Conservation (phyloP, 2,113 vertebrate genomes). For the Falco punctatus region DNA sequence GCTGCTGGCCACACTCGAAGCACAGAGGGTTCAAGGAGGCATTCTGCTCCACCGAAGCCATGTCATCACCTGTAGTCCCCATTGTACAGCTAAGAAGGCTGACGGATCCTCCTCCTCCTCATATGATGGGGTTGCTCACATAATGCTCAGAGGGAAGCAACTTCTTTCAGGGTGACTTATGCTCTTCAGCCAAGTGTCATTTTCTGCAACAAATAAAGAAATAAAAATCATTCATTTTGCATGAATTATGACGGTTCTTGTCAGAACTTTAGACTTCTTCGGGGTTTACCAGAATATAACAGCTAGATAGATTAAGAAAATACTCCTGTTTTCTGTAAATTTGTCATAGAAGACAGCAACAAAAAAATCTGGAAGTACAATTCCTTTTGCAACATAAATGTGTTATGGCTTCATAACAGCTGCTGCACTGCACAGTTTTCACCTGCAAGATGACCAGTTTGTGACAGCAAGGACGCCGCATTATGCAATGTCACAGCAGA, state of each 20-base stretch:
- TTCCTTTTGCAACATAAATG: not conserved
- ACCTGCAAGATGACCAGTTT: constrained; percentile 15
- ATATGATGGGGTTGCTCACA: not conserved
- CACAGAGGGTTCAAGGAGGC: constrained; percentile 88
- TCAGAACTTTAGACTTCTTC: not conserved
- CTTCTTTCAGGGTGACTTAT: not conserved
- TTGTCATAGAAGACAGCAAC: not conserved
- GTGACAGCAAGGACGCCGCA: constrained; percentile 24
- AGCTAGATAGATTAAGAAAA: not conserved
- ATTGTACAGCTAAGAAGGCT: constrained; percentile 68
- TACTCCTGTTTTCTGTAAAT: not conserved
- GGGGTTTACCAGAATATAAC: not conserved
- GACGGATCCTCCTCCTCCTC: not conserved
- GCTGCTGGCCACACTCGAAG: constrained; percentile 94
- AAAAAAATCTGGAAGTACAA: not conserved
- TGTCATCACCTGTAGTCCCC: constrained; percentile 88
- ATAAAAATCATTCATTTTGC: not conserved
- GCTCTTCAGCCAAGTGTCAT: not conserved
- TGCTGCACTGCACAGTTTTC: not conserved
- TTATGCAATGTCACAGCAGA: not conserved
- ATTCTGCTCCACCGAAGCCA: constrained; percentile 81
- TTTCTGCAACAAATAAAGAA: constrained; percentile 56
- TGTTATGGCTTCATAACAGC: not conserved
- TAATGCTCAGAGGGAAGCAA: not conserved
- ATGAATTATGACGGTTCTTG: not conserved